Evolutionary conservation across 1,140 invertebrate genomes (phyloP), one percentile per base, ranked within the genome.

Genomic region (Mamestra configurata): DNA sequence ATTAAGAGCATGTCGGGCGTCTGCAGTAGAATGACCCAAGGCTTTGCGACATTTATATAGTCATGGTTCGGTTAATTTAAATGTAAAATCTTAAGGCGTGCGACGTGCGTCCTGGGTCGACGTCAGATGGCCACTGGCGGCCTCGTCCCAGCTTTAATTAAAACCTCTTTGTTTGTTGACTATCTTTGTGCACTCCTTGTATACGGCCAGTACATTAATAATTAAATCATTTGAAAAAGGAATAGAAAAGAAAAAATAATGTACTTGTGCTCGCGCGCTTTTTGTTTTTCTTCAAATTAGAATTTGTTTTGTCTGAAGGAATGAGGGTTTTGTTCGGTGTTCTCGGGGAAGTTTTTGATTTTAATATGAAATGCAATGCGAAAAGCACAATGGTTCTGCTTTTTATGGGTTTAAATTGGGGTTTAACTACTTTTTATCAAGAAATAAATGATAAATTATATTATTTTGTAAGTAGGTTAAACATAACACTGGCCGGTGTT

Each of bases 171-270:
- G 73, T 76, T 76, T 76, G 59, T 68, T 4, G 46, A 43, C 76
- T 57, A 70, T 78, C 76, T 78, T 78, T 78, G 76, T 78, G 35
- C 66, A 66, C 35, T 27, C 37, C 71, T 70, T 70, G 59, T 40
- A 49, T 68, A 66, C 66, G 43, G 8, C 59, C 53, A 64, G 53
- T 76, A 76, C 61, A 78, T 70, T 55, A 78, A 49, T 43, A 78
- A 71, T 70, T 68, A 61, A 82, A 86, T 84, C 80, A 84, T 84
- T 86, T 86, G 80, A 86, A 84, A 81, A 82, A 77, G 73, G 76
- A 79, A 85, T 40, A 31, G 37, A 64, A 64, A 53, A 57, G 20
- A 31, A 70, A 70, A 70, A 46, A 70, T 43, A 46, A 70, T 46
- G 13, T 24, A 70, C 22, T 49, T 51, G 27, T 18, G n/a, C 11